phyloP scores from a whole-genome alignment of 2,113 vertebrate genomes.

The Datnioides undecimradiatus region DNA sequence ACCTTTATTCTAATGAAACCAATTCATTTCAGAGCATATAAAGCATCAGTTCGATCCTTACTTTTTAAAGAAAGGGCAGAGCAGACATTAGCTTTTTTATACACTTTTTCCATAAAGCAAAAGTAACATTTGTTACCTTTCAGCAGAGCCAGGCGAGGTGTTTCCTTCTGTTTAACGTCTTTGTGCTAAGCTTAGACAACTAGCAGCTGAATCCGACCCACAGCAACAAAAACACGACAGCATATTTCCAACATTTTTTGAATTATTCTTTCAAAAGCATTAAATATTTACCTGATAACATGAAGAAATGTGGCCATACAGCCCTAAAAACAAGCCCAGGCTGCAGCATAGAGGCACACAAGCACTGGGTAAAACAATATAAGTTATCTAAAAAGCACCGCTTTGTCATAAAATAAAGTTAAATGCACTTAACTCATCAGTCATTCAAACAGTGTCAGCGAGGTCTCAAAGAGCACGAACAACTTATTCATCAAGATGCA shows the following conservation, averaged over 20 bases:
- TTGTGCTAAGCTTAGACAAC: no score
- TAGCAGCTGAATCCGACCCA: no score
- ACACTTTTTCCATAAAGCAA: not conserved
- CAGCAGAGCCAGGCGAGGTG: no score
- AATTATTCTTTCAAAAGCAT: no score
- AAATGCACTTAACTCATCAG: not conserved
- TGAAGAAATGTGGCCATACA: no score
- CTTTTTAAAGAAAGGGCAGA: not conserved
- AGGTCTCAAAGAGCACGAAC: conserved; percentile 17
- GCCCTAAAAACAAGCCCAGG: not conserved
- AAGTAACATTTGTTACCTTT: no score
- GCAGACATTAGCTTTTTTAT: not conserved
- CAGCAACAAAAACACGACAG: no score
- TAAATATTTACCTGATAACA: no score
- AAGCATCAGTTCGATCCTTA: not conserved
- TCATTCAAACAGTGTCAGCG: conserved; percentile 17
- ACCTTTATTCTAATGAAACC: not conserved
- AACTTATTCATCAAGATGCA: conserved; percentile 33
- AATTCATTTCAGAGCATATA: not conserved
- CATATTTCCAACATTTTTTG: no score
- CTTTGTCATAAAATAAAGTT: not conserved
- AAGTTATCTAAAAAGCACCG: not conserved
- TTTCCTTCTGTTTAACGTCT: no score
- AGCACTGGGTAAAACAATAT: not conserved
- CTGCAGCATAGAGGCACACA: no score